phyloP scores from a whole-genome alignment of 2,797 vertebrate genomes.

The Trematomus bernacchii region DNA sequence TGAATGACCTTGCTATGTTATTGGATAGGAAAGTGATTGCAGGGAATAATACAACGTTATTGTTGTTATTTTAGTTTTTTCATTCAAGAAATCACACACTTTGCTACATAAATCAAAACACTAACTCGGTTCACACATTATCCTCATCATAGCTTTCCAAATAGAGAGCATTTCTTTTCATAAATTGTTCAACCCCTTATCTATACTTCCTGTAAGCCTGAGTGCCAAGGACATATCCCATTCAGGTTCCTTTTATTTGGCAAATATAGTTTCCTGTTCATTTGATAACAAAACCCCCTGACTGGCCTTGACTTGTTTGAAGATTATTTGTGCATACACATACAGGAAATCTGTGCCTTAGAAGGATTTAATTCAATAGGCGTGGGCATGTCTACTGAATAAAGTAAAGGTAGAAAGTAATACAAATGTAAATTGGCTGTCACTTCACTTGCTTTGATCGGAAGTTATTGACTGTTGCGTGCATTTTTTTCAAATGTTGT shows the following conservation, averaged over 20 bases:
- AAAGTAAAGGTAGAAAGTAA: not conserved
- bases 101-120: not conserved
- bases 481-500: conserved; percentile 1
- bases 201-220: conserved; percentile 50
- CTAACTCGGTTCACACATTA: conserved; percentile 1
- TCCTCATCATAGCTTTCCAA: conserved; percentile 2
- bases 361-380: conserved; percentile 18
- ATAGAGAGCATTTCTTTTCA: conserved; percentile 17
- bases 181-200: conserved; percentile 42
- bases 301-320: conserved; percentile 64
- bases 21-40: too few relatives aligned
- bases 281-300: conserved; percentile 67
- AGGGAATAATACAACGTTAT: too few relatives aligned
- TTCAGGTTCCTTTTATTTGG: conserved; percentile 67
- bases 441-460: not conserved
- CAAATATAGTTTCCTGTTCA: conserved; percentile 68
- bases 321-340: conserved; percentile 50
- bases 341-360: conserved; percentile 22
- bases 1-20: too few relatives aligned
- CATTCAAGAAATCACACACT: conserved; percentile 15
- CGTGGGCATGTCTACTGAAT: conserved; percentile 5
- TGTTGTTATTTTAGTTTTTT: too few relatives aligned
- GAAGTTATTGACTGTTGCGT: conserved; percentile 1
- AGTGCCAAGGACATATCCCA: conserved; percentile 56
- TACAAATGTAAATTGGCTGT: not conserved